These are phyloP conservation scores for Aporophyla nigra DNA, from an alignment of 2,888 invertebrate genomes.

Conservation along the genomic window DNA sequence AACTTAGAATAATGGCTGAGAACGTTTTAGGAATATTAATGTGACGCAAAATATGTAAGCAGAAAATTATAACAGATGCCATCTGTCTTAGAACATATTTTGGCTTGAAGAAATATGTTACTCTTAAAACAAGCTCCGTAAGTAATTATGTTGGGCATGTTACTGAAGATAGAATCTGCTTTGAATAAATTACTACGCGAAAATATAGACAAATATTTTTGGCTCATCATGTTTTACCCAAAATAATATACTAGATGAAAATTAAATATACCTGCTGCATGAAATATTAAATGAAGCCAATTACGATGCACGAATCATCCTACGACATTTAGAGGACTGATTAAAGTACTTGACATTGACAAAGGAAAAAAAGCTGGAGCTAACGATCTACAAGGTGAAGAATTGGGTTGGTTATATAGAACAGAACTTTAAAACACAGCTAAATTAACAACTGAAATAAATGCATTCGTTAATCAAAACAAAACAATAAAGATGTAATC, in stretches of 20 bases:
- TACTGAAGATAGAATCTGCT: slow-evolving; percentile 41
- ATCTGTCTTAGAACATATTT: slow-evolving; percentile 61
- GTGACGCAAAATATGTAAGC: slow-evolving; percentile 71
- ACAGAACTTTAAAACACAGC: slow-evolving; percentile 13
- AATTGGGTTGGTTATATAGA: slow-evolving; percentile 3
- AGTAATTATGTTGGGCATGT: slow-evolving; percentile 46
- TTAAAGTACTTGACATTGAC: not conserved
- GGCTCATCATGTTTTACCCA: slow-evolving; percentile 20
- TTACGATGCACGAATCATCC: not conserved
- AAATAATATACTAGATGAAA: slow-evolving; percentile 7
- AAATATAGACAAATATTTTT: slow-evolving; percentile 13
- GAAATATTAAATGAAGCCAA: not conserved
- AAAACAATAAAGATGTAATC: slow-evolving; percentile 72
- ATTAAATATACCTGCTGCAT: slow-evolving; percentile 3
- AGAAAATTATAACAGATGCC: slow-evolving; percentile 74
- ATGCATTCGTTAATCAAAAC: slow-evolving; percentile 62
- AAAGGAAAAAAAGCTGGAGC: not conserved
- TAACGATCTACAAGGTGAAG: not conserved
- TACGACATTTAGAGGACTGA: not conserved
- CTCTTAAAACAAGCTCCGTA: slow-evolving; percentile 46
- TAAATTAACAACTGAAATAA: slow-evolving; percentile 40
- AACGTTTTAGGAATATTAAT: slow-evolving; percentile 84
- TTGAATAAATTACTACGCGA: slow-evolving; percentile 45
- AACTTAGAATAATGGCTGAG: slow-evolving; percentile 79
- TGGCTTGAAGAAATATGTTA: slow-evolving; percentile 34